These are phyloP conservation scores for Buphagus erythrorhynchus DNA, from an alignment of 2,797 vertebrate species.

Conservation along the genomic window DNA sequence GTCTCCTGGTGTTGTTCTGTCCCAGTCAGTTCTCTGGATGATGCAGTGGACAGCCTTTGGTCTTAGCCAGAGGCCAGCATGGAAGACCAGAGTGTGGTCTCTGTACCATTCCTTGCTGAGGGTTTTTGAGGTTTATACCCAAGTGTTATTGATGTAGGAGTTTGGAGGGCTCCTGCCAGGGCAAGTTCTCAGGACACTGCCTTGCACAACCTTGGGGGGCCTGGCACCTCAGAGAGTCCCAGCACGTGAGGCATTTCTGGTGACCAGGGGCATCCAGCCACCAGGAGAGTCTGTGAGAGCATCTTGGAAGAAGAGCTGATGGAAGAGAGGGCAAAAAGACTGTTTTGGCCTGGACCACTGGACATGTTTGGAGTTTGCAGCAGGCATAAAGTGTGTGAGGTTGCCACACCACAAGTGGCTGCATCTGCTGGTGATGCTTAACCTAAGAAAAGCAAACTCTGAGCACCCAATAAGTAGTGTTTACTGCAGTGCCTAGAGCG, in stretches of 20 bases:
- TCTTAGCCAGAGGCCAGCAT: not conserved
- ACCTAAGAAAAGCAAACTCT: not conserved
- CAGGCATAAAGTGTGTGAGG: not conserved
- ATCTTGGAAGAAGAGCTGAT: not conserved
- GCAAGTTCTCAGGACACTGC: not conserved
- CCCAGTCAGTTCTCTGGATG: not conserved
- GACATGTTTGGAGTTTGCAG: not conserved
- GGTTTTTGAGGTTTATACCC: not conserved
- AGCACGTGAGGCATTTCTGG: fast-evolving
- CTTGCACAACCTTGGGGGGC: fast-evolving
- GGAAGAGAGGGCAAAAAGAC: not conserved
- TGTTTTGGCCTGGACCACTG: not conserved
- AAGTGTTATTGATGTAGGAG: fast-evolving
- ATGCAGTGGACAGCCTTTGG: not conserved
- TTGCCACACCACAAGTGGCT: not conserved
- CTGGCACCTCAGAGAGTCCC: not conserved
- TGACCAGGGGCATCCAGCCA: not conserved
- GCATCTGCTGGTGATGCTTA: not conserved
- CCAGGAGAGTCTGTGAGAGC: not conserved
- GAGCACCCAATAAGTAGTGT: not conserved
- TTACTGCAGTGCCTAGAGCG: not conserved
- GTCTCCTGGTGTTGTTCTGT: not conserved
- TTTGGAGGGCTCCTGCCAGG: not conserved
- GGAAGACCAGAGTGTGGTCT: not conserved
- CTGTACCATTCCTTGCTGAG: not conserved